Evolutionary conservation across 2,113 vertebrate genomes (phyloP), one percentile per base, ranked within the genome.

Genomic region (Thalassoma bifasciatum): DNA sequence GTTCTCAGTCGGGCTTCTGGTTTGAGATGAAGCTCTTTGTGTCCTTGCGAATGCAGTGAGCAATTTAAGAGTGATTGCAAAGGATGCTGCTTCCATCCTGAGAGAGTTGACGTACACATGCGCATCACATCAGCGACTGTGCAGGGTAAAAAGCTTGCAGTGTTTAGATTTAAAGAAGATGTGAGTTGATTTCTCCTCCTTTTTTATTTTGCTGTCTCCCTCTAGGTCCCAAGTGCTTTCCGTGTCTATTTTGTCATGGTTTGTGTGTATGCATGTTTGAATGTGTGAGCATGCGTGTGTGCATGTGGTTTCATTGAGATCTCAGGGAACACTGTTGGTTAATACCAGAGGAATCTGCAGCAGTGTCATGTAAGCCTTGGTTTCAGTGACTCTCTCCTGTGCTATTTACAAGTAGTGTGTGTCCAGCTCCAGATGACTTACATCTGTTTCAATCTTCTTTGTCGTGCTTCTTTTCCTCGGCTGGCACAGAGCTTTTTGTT

Each of bases 321-420:
- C 78, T 83, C 72, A 86, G 89, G 81, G 79, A 91, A 92, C 84
- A 89, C 79, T 81, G 73, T 87, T 71, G 75, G 76, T 82, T 77
- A 79, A 71, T 70, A 81, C 76, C 76, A 78, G 72, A 85, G 82
- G 79, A 89, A 76, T 91, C 87, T 85, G 89, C 85, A 89, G 90
- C 84, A 81, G 88, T 89, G 85, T 89, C 84, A 75, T 82, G 81
- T 88, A 69, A 84, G 86, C 89, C 85, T 88, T 85, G 67, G 85
- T 85, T 88, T 87, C 81, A 82, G 87, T 82, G 82, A 88, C 86
- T 87, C 77, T 77, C 74, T 77, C 82, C 83, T 66, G 82, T 88
- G 91, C 86, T 93, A 94, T 93, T 92, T 93, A 94, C 92, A 94
- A 86, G 76, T 90, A 54, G 68, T 63, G 57, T 79, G 88, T 87